Base-by-base conservation (phyloP, 2,888 invertebrate species). In the Bedellia somnulentella region DNA sequence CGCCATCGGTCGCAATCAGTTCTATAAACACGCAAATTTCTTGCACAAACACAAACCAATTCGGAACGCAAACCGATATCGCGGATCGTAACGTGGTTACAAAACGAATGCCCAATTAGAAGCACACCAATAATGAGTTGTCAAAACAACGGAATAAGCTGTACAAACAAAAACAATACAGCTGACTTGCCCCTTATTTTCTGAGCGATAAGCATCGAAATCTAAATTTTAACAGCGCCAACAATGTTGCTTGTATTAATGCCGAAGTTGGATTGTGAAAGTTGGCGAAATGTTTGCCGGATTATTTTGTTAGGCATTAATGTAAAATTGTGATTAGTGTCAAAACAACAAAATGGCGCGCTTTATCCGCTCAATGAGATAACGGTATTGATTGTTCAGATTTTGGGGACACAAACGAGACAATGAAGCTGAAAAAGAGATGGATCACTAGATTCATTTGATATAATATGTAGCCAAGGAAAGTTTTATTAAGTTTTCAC, bases 211-310 rank as follows among this genome's bases (percentile, higher is more conserved):
- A 46, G 46, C n/a, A 47, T 46, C 33, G 31, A 47, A 34, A 47
- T 50, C 54, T 17, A 40, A 26, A 23, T 38, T 37, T 22, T 15
- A 9, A 13, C 33, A 34, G 33, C 34, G 24, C 29, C 30, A 31
- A 38, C 41, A 46, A 44, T 42, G 41, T 43, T 41, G 39, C 49
- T 45, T 42, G 49, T 55, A 58, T 59, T 58, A 57, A 71, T 60
- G 55, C 58, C 54, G 54, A 67, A 71, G 67, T 70, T 66, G 66
- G 59, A 63, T 60, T 59, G 62, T 60, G 61, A 67, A 71, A 68
- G 63, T 68, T 66, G 12, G 26, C 27, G 27, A 27, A 31, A 24
- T 24, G 24, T 15, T 29, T 8, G 54, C 52, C 54, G 56, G 55
- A 58, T 57, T 52, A 62, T 62, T 66, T 54, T 53, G 47, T 59